phyloP scores from a whole-genome alignment of 1,140 invertebrate genomes.

The Bactericera cockerelli region DNA sequence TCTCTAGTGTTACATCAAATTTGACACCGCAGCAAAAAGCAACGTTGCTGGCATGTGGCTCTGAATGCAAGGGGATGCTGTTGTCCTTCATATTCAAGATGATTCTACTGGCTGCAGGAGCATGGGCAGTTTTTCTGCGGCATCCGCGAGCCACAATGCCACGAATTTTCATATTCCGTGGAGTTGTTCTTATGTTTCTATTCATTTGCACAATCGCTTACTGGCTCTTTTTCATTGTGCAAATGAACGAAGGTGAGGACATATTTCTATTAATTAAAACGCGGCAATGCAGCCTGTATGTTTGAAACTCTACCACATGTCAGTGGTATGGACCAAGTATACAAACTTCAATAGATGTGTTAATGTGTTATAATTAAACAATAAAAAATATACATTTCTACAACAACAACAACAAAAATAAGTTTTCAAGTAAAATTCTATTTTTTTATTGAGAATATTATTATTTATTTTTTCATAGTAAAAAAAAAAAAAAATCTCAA shows the following conservation, averaged over 20 bases:
- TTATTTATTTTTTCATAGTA: too few relatives aligned
- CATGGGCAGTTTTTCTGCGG: constrained; percentile 75
- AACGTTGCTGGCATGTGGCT: constrained; percentile 50
- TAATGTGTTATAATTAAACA: constrained; percentile 18
- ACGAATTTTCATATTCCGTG: constrained; percentile 78
- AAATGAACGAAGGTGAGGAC: constrained; percentile 32
- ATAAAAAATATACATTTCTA: too few relatives aligned
- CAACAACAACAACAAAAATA: too few relatives aligned
- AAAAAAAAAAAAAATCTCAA: too few relatives aligned
- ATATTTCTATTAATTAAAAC: constrained; percentile 1
- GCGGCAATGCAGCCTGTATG: too few relatives aligned
- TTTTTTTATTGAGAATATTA: too few relatives aligned
- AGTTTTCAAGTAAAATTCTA: too few relatives aligned
- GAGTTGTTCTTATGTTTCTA: constrained; percentile 73
- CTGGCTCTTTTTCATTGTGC: constrained; percentile 93
- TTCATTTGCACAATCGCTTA: constrained; percentile 86
- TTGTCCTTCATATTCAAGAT: constrained; percentile 85
- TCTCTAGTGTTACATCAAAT: constrained; percentile 20
- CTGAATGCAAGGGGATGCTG: constrained; percentile 78
- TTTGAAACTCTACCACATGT: too few relatives aligned
- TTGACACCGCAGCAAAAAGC: constrained; percentile 36
- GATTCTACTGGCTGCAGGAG: constrained; percentile 73
- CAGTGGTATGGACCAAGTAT: too few relatives aligned
- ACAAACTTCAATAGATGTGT: too few relatives aligned
- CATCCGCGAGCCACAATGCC: constrained; percentile 74